These are phyloP conservation scores for Pyrgilauda ruficollis DNA, from an alignment of 2,113 vertebrate species.

Conservation along the genomic window DNA sequence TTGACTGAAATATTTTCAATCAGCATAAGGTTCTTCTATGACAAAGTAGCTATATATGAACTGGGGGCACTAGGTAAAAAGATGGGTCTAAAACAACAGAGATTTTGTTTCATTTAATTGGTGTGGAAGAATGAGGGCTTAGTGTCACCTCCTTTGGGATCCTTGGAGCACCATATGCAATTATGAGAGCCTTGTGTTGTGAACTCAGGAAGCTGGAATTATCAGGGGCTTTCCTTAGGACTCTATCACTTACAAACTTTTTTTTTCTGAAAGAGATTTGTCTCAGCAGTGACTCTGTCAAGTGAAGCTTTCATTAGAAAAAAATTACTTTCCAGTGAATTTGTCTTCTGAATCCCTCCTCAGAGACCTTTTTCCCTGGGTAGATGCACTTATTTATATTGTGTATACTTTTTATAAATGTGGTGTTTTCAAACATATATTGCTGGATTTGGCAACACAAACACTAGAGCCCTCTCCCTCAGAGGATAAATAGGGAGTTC, in stretches of 20 bases:
- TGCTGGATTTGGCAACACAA: background rate
- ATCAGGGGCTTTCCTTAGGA: background rate
- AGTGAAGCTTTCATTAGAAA: background rate
- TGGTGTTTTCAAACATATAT: background rate
- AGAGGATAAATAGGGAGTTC: background rate
- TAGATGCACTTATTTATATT: background rate
- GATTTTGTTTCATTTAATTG: slow-evolving; percentile 4
- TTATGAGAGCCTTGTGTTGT: background rate
- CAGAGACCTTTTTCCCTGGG: background rate
- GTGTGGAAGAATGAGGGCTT: background rate
- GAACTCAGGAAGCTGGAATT: slow-evolving; percentile 3
- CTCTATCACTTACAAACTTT: background rate
- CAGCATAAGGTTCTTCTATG: background rate
- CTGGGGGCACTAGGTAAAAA: background rate
- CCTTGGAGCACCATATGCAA: background rate
- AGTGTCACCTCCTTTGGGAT: slow-evolving; percentile 37
- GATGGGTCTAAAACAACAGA: background rate
- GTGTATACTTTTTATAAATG: background rate
- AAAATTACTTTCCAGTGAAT: background rate
- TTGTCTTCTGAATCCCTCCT: background rate
- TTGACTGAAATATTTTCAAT: background rate
- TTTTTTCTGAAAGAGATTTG: slow-evolving; percentile 15
- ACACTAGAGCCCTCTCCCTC: background rate
- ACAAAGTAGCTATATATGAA: background rate
- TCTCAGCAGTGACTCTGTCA: background rate